A percentile compares a stretch with the other conserved stretches of the same genome.
These are phyloP conservation scores for Zelleria hepariella DNA, from an alignment of 2,888 invertebrate genomes.

Conservation along the genomic window DNA sequence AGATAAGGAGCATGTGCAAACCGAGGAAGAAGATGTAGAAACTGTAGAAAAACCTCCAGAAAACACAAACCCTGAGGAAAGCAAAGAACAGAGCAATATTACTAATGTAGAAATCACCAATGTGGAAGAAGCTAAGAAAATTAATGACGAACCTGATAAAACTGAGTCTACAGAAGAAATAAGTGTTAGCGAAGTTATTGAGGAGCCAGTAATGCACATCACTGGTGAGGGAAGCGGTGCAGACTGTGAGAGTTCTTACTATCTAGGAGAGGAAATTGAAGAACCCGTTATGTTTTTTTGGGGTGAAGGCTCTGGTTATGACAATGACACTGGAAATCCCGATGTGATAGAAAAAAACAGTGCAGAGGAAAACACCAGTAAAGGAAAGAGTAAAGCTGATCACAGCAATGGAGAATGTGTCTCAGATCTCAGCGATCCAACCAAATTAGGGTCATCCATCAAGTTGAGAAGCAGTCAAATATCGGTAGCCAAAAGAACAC, in stretches of 20 bases:
- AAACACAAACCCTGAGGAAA: not conserved
- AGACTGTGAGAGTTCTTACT: constrained; percentile 71
- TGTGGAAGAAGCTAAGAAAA: constrained; percentile 20
- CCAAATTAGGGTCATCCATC: constrained; percentile 39
- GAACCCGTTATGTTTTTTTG: constrained; percentile 79
- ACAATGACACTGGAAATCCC: constrained; percentile 82
- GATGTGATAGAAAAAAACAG: constrained; percentile 40
- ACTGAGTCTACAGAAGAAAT: constrained; percentile 23
- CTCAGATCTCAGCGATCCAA: constrained; percentile 37
- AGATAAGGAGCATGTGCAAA: not conserved
- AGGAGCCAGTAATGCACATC: constrained; percentile 80
- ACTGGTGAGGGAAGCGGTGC: constrained; percentile 79
- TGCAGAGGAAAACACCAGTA: constrained; percentile 33
- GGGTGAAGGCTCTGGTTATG: constrained; percentile 80
- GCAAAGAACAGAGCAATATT: not conserved
- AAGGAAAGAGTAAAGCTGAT: constrained; percentile 46
- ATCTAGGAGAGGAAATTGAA: constrained; percentile 78
- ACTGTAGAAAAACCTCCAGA: not conserved
- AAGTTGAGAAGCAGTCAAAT: constrained; percentile 22
- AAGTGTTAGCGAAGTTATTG: constrained; percentile 75
- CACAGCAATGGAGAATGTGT: constrained; percentile 51
- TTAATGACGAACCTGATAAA: constrained; percentile 29
- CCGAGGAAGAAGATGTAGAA: not conserved
- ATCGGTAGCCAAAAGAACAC: constrained; percentile 45
- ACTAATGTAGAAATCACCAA: not conserved